A percentile compares a stretch with the other conserved stretches of the same genome.
phyloP scores from a whole-genome alignment of 1,140 invertebrate genomes.

The Brachionus asplanchnoidis region DNA sequence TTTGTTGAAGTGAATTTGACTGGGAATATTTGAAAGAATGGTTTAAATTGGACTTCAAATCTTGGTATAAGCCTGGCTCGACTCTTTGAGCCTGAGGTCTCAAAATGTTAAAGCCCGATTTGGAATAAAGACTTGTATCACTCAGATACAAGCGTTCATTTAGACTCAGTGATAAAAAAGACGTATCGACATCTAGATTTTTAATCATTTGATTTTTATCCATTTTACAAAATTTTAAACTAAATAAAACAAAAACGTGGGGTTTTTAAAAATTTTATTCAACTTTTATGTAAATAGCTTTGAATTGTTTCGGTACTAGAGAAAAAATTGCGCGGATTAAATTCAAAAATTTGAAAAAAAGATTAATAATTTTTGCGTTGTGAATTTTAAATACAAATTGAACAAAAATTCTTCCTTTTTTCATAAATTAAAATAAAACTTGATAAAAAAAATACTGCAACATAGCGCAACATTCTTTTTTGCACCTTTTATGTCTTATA shows the following conservation, averaged over 20 bases:
- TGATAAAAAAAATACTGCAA: too few relatives aligned
- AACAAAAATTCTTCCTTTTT: too few relatives aligned
- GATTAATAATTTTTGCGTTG: background rate
- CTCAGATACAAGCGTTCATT: background rate
- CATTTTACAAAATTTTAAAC: background rate
- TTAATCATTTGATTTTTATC: background rate
- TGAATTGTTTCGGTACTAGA: background rate
- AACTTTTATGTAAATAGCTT: background rate
- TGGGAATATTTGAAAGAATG: background rate
- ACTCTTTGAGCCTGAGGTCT: background rate
- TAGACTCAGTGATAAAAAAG: background rate
- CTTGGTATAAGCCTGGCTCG: background rate
- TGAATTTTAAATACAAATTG: too few relatives aligned
- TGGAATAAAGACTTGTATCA: background rate
- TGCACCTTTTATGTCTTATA: too few relatives aligned
- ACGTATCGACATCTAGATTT: background rate
- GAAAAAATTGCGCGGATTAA: background rate
- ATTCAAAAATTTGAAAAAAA: background rate
- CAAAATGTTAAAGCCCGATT: background rate
- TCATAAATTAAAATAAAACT: too few relatives aligned
- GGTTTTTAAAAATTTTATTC: background rate
- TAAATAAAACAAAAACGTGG: background rate
- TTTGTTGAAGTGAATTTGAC: background rate
- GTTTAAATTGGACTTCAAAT: background rate
- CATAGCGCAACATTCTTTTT: too few relatives aligned